Conservation (phyloP, 2,888 invertebrate genomes). For the Sarcophaga carnaria region DNA sequence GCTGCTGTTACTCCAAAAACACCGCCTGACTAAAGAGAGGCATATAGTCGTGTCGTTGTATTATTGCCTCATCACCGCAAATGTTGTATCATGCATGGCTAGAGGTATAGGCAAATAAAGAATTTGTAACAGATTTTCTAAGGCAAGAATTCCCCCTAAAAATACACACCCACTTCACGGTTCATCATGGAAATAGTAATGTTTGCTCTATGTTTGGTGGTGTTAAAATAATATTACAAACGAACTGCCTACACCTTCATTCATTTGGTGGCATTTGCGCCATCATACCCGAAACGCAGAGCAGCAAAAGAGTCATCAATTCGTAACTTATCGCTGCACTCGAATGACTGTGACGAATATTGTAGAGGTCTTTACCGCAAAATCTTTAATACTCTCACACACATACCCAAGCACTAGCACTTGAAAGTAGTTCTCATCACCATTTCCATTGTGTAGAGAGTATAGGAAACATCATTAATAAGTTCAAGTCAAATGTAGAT, state of each 20-base stretch:
- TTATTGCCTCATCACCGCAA: slow-evolving; percentile 59
- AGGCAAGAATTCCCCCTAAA: slow-evolving; percentile 38
- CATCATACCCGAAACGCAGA: not conserved
- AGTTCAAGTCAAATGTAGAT: slow-evolving; percentile 41
- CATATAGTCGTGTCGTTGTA: slow-evolving; percentile 11
- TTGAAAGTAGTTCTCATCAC: slow-evolving; percentile 51
- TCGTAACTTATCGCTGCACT: slow-evolving; percentile 58
- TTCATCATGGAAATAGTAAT: slow-evolving; percentile 42
- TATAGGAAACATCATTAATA: slow-evolving; percentile 42
- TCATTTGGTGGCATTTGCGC: slow-evolving; percentile 6
- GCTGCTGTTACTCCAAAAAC: slow-evolving; percentile 9
- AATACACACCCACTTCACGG: slow-evolving; percentile 68
- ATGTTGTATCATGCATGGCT: slow-evolving; percentile 47
- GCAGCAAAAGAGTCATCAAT: slow-evolving; percentile 24
- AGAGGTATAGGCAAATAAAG: slow-evolving; percentile 44
- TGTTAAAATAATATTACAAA: slow-evolving; percentile 35
- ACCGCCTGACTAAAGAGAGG: slow-evolving; percentile 10
- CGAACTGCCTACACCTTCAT: slow-evolving; percentile 37
- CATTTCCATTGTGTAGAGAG: not conserved
- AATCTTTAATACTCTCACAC: not conserved
- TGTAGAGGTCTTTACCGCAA: not conserved
- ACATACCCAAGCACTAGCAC: slow-evolving; percentile 28
- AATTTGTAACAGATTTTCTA: slow-evolving; percentile 68
- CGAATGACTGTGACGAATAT: slow-evolving; percentile 58
- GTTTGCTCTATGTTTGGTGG: slow-evolving; percentile 8